Percentiles rank a stretch among this genome's conserved stretches.
Conservation (phyloP, 2,797 vertebrate genomes). For the Phalloptychus januarius region DNA sequence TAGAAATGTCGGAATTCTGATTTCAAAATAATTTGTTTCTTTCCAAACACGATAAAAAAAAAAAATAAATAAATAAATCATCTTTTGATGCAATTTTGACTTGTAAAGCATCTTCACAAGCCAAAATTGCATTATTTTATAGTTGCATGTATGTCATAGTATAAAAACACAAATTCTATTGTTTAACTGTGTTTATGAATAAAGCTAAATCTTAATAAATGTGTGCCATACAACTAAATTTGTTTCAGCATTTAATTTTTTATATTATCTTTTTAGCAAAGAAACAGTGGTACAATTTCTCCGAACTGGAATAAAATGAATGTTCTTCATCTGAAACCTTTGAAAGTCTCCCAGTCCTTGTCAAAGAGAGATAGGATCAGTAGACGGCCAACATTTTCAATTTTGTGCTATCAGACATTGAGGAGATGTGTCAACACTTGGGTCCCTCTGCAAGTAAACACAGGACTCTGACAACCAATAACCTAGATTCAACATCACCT, state of each 20-base stretch:
- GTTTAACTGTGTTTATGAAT: not conserved
- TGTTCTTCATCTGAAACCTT: constrained; percentile 61
- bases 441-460: constrained; percentile 79
- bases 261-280: constrained; percentile 13
- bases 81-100: too few species aligned
- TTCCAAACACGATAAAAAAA: too few species aligned
- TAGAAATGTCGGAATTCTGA: constrained; percentile 8
- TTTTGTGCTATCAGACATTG: constrained; percentile 79
- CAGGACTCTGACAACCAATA: constrained; percentile 75
- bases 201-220: not conserved
- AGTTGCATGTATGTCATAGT: not conserved
- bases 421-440: constrained; percentile 79
- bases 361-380: constrained; percentile 74
- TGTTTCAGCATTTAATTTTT: not conserved
- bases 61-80: too few species aligned
- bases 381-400: constrained; percentile 78
- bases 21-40: constrained; percentile 25
- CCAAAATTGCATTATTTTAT: not conserved
- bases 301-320: constrained; percentile 35
- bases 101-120: not conserved
- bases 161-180: not conserved
- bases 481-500: constrained; percentile 74
- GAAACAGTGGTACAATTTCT: constrained; percentile 19
- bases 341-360: constrained; percentile 67
- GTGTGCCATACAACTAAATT: not conserved